These are phyloP conservation scores for Dysmachus trigonus DNA, from an alignment of 2,888 invertebrate genomes.

Conservation along the genomic window DNA sequence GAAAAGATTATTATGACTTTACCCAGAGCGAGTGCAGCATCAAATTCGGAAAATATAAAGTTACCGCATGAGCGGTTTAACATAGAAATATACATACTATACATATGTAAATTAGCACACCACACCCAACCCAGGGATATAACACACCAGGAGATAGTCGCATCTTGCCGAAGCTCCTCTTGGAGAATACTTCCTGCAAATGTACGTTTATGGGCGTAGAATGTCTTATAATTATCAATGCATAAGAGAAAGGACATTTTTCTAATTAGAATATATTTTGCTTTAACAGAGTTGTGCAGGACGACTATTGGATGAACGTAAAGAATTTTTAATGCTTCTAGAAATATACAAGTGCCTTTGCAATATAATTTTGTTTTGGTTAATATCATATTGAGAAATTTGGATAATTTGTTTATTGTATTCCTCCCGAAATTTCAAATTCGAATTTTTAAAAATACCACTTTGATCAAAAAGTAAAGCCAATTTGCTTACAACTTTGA, in stretches of 20 bases:
- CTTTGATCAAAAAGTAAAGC: no score
- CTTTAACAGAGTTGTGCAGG: no score
- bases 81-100: not conserved
- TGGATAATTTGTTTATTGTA: no score
- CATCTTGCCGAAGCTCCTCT: not conserved
- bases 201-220: not conserved
- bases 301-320: no score
- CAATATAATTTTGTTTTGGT: no score
- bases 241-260: not conserved
- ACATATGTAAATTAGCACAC: not conserved
- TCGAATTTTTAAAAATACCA: no score
- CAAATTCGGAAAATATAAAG: conserved; percentile 4
- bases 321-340: no score
- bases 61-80: conserved; percentile 14
- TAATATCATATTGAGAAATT: no score
- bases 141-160: not conserved
- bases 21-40: not conserved
- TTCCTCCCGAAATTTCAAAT: no score
- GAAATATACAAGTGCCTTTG: no score
- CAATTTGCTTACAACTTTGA: no score
- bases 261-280: no score
- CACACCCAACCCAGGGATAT: not conserved
- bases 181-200: not conserved
- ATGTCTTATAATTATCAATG: conserved; percentile 10
- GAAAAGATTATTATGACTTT: conserved; percentile 37